Conservation (phyloP, 2,797 vertebrate species). For the Pachyuromys duprasi region DNA sequence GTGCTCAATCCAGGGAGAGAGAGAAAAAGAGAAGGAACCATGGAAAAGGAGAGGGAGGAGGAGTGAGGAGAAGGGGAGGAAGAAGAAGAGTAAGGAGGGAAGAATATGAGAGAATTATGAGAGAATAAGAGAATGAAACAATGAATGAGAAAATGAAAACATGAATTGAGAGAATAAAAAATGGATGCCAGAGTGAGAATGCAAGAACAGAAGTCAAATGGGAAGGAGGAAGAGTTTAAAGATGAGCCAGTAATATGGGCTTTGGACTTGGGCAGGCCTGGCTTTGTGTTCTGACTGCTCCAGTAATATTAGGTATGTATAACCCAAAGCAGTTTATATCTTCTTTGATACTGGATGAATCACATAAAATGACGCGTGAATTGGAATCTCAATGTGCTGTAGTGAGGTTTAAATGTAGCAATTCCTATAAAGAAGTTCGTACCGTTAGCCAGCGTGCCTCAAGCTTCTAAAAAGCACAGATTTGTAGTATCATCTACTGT, state of each 20-base stretch:
- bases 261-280: not conserved
- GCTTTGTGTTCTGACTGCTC: not conserved
- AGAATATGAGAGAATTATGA: too few species aligned
- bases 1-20: not conserved
- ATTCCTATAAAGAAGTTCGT: not conserved
- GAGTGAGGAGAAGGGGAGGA: fast-evolving
- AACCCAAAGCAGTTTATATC: not conserved
- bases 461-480: not conserved
- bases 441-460: not conserved
- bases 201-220: not conserved
- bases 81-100: not conserved
- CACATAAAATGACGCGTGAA: not conserved
- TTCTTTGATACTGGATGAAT: conserved; percentile 11
- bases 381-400: not conserved
- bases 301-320: not conserved
- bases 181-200: not conserved
- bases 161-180: not conserved
- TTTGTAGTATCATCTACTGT: not conserved
- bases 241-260: not conserved
- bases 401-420: conserved; percentile 10
- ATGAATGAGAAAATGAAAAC: not conserved
- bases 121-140: not conserved
- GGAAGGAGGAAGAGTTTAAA: not conserved
- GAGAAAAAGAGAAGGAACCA: not conserved
- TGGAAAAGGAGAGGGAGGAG: not conserved